Percentiles rank a stretch among this genome's conserved stretches.
Evolutionary conservation across 2,797 vertebrate species (phyloP).

Genomic region (Manis javanica): DNA sequence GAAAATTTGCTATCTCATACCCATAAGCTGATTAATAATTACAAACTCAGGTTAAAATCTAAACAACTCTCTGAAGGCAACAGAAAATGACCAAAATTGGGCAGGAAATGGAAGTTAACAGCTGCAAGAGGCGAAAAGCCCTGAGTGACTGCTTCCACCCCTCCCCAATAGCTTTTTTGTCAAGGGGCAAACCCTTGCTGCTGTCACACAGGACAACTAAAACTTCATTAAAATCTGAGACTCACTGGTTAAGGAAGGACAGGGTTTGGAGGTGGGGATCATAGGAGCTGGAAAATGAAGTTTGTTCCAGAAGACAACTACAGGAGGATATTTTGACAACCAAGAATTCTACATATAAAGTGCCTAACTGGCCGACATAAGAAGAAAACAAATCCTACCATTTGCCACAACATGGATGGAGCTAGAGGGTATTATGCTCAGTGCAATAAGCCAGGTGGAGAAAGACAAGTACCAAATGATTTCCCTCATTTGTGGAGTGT

Average conservation of each 20-base stretch:
- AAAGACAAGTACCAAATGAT: too few species aligned
- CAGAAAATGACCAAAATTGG: constrained; percentile 45
- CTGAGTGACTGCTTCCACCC: not conserved
- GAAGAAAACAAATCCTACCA: too few species aligned
- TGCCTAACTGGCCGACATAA: not conserved
- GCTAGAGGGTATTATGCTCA: too few species aligned
- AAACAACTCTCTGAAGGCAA: constrained; percentile 44
- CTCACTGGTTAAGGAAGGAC: not conserved
- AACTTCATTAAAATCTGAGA: constrained; percentile 13
- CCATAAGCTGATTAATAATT: constrained; percentile 15
- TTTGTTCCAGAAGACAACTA: not conserved
- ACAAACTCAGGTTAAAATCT: not conserved
- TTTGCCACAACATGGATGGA: too few species aligned
- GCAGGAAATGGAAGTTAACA: constrained; percentile 16
- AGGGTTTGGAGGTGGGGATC: not conserved
- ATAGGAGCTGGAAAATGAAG: not conserved
- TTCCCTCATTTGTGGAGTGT: too few species aligned
- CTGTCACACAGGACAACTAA: not conserved
- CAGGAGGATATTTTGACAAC: not conserved
- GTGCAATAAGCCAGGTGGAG: too few species aligned
- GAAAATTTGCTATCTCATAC: not conserved
- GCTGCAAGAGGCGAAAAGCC: not conserved
- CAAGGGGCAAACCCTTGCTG: not conserved
- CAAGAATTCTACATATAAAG: not conserved
- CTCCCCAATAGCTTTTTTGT: not conserved